Evolutionary conservation across 1,140 invertebrate species (phyloP).

Genomic region (Apis florea): DNA sequence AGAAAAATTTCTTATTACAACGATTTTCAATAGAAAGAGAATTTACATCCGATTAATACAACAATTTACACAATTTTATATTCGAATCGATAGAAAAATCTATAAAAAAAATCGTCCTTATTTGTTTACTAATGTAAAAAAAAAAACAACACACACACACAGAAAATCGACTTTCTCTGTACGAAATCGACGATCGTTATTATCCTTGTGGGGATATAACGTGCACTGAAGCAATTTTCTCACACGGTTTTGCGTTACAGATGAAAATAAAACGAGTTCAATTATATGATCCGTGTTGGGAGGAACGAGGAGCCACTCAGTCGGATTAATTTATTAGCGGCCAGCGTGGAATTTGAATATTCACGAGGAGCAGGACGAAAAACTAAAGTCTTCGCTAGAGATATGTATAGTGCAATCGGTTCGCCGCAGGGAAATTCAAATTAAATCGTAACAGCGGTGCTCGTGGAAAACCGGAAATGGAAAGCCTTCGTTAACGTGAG

Average conservation of each 20-base stretch:
- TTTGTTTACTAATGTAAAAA: background rate
- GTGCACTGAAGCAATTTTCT: slow-evolving; percentile 8
- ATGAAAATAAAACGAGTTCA: slow-evolving; percentile 35
- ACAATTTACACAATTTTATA: too few relatives aligned
- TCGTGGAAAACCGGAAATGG: background rate
- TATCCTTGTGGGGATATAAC: background rate
- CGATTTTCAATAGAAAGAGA: too few relatives aligned
- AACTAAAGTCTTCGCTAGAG: background rate
- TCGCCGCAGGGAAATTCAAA: background rate
- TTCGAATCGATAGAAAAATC: too few relatives aligned
- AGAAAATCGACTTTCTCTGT: background rate
- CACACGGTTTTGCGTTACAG: background rate
- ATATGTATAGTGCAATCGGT: background rate
- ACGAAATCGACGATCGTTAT: slow-evolving; percentile 8
- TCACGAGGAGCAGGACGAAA: slow-evolving; percentile 14
- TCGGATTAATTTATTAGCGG: slow-evolving; percentile 42
- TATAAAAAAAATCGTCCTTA: too few relatives aligned
- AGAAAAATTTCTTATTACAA: too few relatives aligned
- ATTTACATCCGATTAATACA: too few relatives aligned
- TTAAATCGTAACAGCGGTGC: background rate
- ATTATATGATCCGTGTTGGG: slow-evolving; percentile 21
- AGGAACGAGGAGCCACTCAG: slow-evolving; percentile 9
- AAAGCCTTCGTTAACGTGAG: background rate
- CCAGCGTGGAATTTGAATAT: slow-evolving; percentile 38
- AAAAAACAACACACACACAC: too few relatives aligned